phyloP scores from a whole-genome alignment of 2,797 vertebrate genomes.

The Macropodus opercularis region DNA sequence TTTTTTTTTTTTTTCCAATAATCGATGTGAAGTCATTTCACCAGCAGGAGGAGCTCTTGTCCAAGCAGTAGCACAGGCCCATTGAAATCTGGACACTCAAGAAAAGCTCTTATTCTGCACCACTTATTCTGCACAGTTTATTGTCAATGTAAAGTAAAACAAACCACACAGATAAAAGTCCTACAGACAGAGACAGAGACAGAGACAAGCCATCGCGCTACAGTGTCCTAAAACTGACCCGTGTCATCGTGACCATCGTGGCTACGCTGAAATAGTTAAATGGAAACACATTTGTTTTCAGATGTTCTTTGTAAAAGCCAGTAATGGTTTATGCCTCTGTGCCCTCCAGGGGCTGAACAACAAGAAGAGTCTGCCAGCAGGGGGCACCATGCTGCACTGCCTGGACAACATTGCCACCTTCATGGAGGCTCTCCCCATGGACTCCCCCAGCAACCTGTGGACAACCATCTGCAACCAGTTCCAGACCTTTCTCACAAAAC shows the following conservation, averaged over 20 bases:
- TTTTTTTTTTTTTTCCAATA: constrained; percentile 1
- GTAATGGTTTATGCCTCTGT: constrained; percentile 55
- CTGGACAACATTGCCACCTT: constrained; percentile 98
- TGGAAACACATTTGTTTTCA: constrained; percentile 59
- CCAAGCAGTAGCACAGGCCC: constrained; percentile 54
- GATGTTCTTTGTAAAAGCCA: constrained; percentile 65
- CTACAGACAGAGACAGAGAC: constrained; percentile 11
- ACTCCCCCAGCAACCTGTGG: constrained; percentile 98
- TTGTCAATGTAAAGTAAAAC: constrained; percentile 39
- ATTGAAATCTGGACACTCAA: constrained; percentile 37
- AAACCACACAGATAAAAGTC: constrained; percentile 37
- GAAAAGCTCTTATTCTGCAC: constrained; percentile 42
- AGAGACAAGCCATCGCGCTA: constrained; percentile 36
- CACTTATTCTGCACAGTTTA: constrained; percentile 37
- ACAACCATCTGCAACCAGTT: constrained; percentile 98
- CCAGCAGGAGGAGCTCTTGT: constrained; percentile 80
- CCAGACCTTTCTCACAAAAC: constrained; percentile 96
- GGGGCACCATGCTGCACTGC: constrained; percentile 96
- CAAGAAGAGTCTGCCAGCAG: constrained; percentile 97
- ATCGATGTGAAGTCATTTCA: constrained; percentile 11
- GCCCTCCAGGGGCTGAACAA: constrained; percentile 93
- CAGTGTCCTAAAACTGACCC: constrained; percentile 36
- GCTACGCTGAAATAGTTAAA: constrained; percentile 64
- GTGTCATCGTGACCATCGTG: constrained; percentile 35
- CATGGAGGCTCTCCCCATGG: constrained; percentile 99